Base-by-base conservation (phyloP, 2,113 vertebrate genomes). In the Dasyprocta punctata region DNA sequence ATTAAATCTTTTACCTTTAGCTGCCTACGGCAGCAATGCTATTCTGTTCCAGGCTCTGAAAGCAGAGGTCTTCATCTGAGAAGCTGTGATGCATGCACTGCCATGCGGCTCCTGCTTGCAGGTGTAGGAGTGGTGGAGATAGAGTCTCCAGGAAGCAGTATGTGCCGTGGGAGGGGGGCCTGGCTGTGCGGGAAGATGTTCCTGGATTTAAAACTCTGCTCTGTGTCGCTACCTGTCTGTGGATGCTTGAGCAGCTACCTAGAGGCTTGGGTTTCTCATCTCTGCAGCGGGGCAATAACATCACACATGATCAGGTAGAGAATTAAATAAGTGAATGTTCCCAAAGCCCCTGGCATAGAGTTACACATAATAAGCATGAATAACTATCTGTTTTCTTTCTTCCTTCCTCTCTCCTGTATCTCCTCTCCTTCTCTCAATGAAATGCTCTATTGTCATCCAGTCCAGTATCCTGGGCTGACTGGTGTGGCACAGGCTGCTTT, bases 251-350 rank as follows among this genome's bases (percentile, higher is more conserved):
- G 41, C 49, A 82, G 69, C 60, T 14, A 17, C 58, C 49, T 36
- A 60, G 49, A 36, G 47, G 49, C 58, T 24, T 0, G 5, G 38
- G 28, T 44, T 94, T 88, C 82, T 71, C 36, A 24, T 38, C 8
- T 41, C 71, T 30, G 1, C 20, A 11, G 75, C 4, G 41, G 24
- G 54, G 28, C 75, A 52, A 63, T 13, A 65, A 7, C 9, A 44
- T 36, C 24, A 82, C 24, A 8, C 38, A 24, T 3, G 4, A 1
- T 7, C 60, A 22, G 36, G 71, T 60, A 84, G 73, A 92, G 54
- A 93, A 36, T 52, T 89, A 86, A 94, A 49, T 54, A 33, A 61
- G 33, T 47, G 60, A 92, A 5, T 69, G 30, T 58, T 90, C 38
- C 44, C 60, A 49, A 75, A 95, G 91, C 10, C 71, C 61, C 13